These are phyloP conservation scores for Hirtodrosophila confusa DNA, from an alignment of 2,888 invertebrate species.

Conservation along the genomic window DNA sequence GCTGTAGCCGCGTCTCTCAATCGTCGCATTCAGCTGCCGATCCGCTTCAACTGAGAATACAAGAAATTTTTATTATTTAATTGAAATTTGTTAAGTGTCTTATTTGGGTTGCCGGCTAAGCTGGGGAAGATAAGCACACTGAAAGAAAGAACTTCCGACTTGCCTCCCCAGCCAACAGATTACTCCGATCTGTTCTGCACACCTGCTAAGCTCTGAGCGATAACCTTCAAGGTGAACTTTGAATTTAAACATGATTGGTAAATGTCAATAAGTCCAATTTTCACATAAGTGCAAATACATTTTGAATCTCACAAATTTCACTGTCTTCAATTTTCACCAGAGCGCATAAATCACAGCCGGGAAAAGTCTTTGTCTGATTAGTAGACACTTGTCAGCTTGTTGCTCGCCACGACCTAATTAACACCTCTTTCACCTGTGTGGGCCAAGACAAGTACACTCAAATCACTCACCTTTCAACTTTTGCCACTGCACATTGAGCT, in stretches of 20 bases:
- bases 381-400: conserved; percentile 6
- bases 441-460: no score
- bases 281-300: conserved; percentile 5
- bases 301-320: conserved; percentile 42
- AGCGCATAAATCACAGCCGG: conserved; percentile 24
- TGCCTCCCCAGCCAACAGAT: no score
- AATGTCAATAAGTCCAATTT: no score
- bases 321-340: conserved; percentile 35
- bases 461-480: conserved; percentile 81
- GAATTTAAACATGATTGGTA: neutral
- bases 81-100: no score
- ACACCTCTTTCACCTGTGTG: conserved; percentile 30
- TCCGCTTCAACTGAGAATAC: conserved; percentile 82
- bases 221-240: no score
- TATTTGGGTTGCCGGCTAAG: no score
- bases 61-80: no score
- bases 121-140: no score
- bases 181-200: no score
- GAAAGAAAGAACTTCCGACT: no score
- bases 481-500: conserved; percentile 80
- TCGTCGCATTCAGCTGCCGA: conserved; percentile 80
- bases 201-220: no score
- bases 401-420: conserved; percentile 19
- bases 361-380: conserved; percentile 18
- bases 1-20: conserved; percentile 82